Evolutionary conservation across 2,888 invertebrate genomes (phyloP).

Genomic region (Stegana nigrithorax): DNA sequence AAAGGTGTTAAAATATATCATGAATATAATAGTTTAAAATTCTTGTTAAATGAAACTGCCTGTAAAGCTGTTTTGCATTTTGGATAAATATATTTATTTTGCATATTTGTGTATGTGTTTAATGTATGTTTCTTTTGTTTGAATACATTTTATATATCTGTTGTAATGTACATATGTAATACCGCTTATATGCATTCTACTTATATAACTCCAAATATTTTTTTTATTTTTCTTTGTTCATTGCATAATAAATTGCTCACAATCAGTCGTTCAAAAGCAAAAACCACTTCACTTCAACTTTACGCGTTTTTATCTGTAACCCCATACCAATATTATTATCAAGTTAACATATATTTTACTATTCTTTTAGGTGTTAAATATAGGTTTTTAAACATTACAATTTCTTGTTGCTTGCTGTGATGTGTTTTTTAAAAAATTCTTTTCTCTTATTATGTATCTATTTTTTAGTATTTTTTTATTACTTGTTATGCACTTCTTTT

Average conservation of each 20-base stretch:
- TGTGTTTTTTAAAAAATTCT: not conserved
- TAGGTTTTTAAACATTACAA: not conserved
- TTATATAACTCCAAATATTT: not conserved
- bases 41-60: not conserved
- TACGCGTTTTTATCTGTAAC: constrained; percentile 26
- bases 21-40: no score
- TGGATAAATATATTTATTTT: constrained; percentile 42
- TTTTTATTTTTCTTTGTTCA: constrained; percentile 24
- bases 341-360: not conserved
- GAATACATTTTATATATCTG: constrained; percentile 18
- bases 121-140: constrained; percentile 9
- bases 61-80: not conserved
- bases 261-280: constrained; percentile 40
- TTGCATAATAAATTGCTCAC: constrained; percentile 39
- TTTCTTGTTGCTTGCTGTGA: not conserved
- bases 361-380: not conserved
- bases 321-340: constrained; percentile 24
- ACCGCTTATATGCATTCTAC: not conserved
- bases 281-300: constrained; percentile 32
- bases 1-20: no score
- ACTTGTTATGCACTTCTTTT: constrained; percentile 2
- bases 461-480: constrained; percentile 14
- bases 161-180: constrained; percentile 14
- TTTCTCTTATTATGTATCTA: constrained; percentile 20
- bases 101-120: constrained; percentile 38